phyloP scores from a whole-genome alignment of 2,797 vertebrate species.

The Anguilla anguilla region DNA sequence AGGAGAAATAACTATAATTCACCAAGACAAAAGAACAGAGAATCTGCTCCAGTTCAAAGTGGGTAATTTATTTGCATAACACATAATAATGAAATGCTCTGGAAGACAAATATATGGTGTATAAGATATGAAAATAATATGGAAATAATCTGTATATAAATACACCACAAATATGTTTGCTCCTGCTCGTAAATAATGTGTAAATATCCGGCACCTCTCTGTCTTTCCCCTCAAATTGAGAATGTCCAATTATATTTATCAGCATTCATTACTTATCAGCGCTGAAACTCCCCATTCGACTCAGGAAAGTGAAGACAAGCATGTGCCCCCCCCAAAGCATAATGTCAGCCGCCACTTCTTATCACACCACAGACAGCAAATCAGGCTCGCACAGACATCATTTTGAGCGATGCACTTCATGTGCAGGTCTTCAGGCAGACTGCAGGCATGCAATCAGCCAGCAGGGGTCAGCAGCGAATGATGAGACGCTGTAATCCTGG shows the following conservation, averaged over 20 bases:
- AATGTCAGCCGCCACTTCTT: too few relatives aligned
- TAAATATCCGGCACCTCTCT: neutral
- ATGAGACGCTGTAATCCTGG: neutral
- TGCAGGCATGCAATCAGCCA: neutral
- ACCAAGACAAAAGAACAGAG: neutral
- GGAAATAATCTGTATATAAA: neutral
- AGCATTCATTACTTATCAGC: neutral
- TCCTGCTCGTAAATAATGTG: neutral
- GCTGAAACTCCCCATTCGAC: neutral
- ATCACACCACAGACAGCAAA: too few relatives aligned
- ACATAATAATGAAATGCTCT: neutral
- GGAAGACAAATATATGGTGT: neutral
- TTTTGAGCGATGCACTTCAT: too few relatives aligned
- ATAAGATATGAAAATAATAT: neutral
- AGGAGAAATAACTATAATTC: conserved; percentile 10
- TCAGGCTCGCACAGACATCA: too few relatives aligned
- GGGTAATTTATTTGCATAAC: conserved; percentile 1
- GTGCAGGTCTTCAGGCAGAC: neutral
- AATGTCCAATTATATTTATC: neutral
- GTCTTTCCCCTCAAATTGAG: neutral
- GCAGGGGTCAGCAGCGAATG: neutral
- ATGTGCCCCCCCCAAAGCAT: neutral
- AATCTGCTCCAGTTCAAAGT: neutral
- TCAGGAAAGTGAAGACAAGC: neutral
- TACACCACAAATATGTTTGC: neutral